Evolutionary conservation across 1,140 invertebrate species (phyloP).

Genomic region (Zaprionus camerounensis): DNA sequence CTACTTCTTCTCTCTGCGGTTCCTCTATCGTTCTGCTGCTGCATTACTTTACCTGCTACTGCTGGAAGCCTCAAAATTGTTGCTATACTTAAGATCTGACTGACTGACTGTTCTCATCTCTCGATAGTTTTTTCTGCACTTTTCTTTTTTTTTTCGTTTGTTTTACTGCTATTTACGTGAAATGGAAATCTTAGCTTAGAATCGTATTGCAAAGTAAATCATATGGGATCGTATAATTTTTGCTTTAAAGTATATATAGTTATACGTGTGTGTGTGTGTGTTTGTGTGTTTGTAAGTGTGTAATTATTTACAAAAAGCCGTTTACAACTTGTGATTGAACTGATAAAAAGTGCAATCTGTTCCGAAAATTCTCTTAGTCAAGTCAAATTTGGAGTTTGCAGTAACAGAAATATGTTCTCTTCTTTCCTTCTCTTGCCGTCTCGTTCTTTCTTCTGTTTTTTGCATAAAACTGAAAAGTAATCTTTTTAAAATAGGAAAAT

Average conservation of each 20-base stretch:
- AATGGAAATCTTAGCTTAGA: slow-evolving; percentile 74
- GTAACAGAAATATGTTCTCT: not conserved
- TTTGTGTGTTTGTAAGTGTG: not conserved
- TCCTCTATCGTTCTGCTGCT: slow-evolving; percentile 6
- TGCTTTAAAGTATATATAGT: slow-evolving; percentile 11
- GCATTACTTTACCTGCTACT: slow-evolving; percentile 30
- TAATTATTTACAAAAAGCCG: slow-evolving; percentile 12
- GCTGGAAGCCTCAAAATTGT: slow-evolving; percentile 50
- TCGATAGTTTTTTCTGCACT: not conserved
- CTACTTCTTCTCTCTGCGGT: slow-evolving; percentile 11
- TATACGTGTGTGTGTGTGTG: slow-evolving; percentile 22
- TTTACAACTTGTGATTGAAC: not conserved
- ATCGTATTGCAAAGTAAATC: slow-evolving; percentile 58
- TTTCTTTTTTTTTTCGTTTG: slow-evolving; percentile 12
- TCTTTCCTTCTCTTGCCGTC: slow-evolving; percentile 10
- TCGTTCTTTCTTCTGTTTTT: slow-evolving; percentile 24
- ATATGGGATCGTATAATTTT: slow-evolving; percentile 39
- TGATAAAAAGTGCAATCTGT: not conserved
- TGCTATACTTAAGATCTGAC: slow-evolving; percentile 35
- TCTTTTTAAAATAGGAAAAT: not conserved
- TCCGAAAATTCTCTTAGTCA: not conserved
- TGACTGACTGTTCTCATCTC: not conserved
- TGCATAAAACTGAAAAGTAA: slow-evolving; percentile 16
- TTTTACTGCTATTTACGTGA: slow-evolving; percentile 49
- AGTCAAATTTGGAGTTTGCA: not conserved